Base-by-base conservation (phyloP, 1,140 invertebrate genomes). In the Micrasema longulum region DNA sequence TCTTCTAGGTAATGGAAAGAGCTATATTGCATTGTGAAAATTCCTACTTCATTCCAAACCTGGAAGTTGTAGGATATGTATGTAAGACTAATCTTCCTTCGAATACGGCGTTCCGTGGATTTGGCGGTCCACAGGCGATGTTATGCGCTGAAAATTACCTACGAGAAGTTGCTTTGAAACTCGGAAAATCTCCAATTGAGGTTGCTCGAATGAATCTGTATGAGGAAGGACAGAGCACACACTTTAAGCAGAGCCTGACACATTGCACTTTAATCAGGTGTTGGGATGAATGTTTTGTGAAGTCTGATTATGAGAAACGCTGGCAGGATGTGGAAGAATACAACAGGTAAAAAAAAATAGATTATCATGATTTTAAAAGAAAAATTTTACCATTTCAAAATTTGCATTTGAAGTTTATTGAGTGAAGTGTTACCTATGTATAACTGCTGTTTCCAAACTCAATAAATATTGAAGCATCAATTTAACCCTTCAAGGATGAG, bases 71-170 rank as follows among this genome's bases (percentile, higher is more conserved):
- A 6, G 93, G 92, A 0, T 89, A 89, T 75, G 78, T 89, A 1
- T 96, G 95, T 78, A 93, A 89, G 81, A 97, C 95, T 0, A 96
- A 97, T 86, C 79, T 96, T 18, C 90, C 93, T 0, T 94, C 95
- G 0, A 97, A 96, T 77, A 97, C 95, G 0, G 95, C 95, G 4
- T 97, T 96, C 77, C 83, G 95, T 74, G 95, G 95, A 12, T 97
- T 96, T 79, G 95, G 95, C 11, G 94, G 91, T 0, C 95, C 95
- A 0, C 95, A 97, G 81, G 94, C 92, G 26, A 96, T 96, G 94
- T 91, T 95, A 78, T 86, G 90, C 1, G 90, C 87, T 0, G 95
- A 97, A 84, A 89, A 87, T 72, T 91, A 95, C 45, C 87, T 95
- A 20, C 84, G 90, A 52, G 89, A 94, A 75, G 87, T 97, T 16